Base-by-base conservation (phyloP, 2,113 vertebrate species). In the Arvicanthis niloticus region DNA sequence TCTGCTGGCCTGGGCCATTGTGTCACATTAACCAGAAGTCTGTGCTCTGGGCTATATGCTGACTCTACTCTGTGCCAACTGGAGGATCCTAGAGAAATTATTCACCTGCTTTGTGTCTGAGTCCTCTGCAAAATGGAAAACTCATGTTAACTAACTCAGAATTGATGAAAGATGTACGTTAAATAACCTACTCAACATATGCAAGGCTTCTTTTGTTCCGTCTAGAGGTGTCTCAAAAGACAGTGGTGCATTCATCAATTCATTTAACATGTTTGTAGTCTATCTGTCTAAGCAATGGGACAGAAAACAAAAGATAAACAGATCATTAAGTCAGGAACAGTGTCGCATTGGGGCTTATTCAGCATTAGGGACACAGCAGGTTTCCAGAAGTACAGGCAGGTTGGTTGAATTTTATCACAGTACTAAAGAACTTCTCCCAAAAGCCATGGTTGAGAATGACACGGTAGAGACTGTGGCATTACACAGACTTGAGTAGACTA, bases 251-350 rank as follows among this genome's bases (percentile, higher is more conserved):
- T 53, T 89, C n/a, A n/a, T 12, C 70, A 37, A 31, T 34, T 78
- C 0, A 62, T 19, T 80, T 85, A 78, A 72, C 37, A 7, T 34
- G 5, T 13, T 75, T 85, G 3, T 11, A 65, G 15, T 91, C 53
- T 86, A 56, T 9, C 67, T 88, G 51, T 51, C 34, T 60, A 85
- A 82, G 24, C 60, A 84, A 77, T 2, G 92, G 73, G 76, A 53
- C 60, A 84, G 53, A 48, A 91, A 78, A 85, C 51, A 40, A 94
- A 77, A 78, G 53, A 13, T 78, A 87, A 86, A 87, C 62, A 51
- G 45, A 51, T 48, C 34, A 53, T 42, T 62, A 80, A 56, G 40
- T 58, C 29, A 86, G 84, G 13, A 29, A 29, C 12, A 42, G 42
- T 40, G 45, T 34, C 16, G 21, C 78, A 60, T 17, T 37, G 86